A percentile compares a stretch with the other conserved stretches of the same genome.
phyloP scores from a whole-genome alignment of 2,888 invertebrate genomes.

The Brachylomia viminalis region DNA sequence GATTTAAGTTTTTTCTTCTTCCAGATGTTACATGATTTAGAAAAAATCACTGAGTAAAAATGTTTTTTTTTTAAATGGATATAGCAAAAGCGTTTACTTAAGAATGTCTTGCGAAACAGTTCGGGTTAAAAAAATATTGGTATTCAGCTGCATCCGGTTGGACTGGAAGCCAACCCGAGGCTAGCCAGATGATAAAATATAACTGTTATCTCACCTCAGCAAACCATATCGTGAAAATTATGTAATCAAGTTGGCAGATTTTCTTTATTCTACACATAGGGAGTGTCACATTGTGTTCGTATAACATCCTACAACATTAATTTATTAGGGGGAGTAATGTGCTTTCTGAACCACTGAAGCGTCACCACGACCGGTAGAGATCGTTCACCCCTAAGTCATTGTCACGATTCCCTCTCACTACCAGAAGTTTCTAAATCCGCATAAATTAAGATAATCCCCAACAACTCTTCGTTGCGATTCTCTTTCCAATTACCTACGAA shows the following conservation, averaged over 20 bases:
- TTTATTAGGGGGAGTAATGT: slow-evolving; percentile 43
- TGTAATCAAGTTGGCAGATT: slow-evolving; percentile 7
- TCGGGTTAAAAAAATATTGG: no score
- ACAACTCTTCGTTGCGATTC: slow-evolving; percentile 43
- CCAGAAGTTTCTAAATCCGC: slow-evolving; percentile 26
- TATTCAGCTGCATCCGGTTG: no score
- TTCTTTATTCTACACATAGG: not conserved
- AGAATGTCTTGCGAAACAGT: not conserved
- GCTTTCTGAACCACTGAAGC: slow-evolving; percentile 41
- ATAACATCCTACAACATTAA: slow-evolving; percentile 17
- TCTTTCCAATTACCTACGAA: slow-evolving; percentile 54
- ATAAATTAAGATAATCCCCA: slow-evolving; percentile 45
- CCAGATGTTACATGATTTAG: not conserved
- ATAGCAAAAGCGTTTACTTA: not conserved
- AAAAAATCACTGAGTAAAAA: not conserved
- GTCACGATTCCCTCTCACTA: slow-evolving; percentile 13
- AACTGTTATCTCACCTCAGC: not conserved
- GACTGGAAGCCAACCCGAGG: not conserved
- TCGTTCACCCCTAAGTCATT: slow-evolving; percentile 24
- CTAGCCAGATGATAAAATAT: not conserved
- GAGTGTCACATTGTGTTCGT: slow-evolving; percentile 28
- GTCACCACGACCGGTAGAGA: not conserved
- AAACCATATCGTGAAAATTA: not conserved
- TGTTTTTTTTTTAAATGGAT: no score
- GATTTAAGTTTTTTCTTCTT: not conserved